Evolutionary conservation across 37 sponge, comb jelly and placozoan species (phyloP).

Genomic region (Dysidea cf. avara): DNA sequence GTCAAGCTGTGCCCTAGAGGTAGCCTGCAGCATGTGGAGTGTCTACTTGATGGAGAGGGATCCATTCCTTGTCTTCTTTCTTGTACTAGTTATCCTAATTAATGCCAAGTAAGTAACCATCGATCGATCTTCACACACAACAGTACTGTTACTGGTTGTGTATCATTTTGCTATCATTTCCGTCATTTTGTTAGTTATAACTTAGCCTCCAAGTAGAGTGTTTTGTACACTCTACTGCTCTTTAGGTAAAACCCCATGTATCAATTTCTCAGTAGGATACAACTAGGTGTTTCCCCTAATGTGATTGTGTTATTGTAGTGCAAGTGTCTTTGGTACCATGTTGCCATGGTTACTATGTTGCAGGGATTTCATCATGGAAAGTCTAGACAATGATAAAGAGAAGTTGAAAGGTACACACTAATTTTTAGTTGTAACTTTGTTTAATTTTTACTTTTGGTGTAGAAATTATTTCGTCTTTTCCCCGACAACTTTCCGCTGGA

Average conservation of each 20-base stretch:
- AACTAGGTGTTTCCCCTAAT: too few species aligned
- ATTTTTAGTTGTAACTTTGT: not conserved
- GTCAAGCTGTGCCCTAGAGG: slow-evolving; percentile 52
- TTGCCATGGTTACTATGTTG: not conserved
- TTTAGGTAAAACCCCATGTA: too few species aligned
- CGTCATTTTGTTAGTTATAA: not conserved
- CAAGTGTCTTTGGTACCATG: too few species aligned
- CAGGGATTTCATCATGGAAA: slow-evolving; percentile 28
- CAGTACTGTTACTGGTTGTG: not conserved
- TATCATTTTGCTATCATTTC: not conserved
- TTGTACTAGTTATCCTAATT: slow-evolving; percentile 84
- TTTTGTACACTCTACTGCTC: too few species aligned
- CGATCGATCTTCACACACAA: not conserved
- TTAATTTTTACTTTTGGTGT: not conserved
- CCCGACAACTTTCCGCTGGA: slow-evolving; percentile 63
- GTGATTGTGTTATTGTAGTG: too few species aligned
- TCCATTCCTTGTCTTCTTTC: slow-evolving; percentile 92
- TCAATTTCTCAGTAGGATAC: too few species aligned
- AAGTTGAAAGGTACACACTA: slow-evolving; percentile 15
- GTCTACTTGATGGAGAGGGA: slow-evolving; percentile 80
- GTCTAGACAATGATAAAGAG: not conserved
- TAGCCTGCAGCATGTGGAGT: slow-evolving; percentile 75
- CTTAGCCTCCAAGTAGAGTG: not conserved
- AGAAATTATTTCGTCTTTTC: slow-evolving; percentile 58
- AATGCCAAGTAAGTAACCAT: slow-evolving; percentile 91